phyloP scores from a whole-genome alignment of 2,888 invertebrate genomes.

The Cephus runcator region DNA sequence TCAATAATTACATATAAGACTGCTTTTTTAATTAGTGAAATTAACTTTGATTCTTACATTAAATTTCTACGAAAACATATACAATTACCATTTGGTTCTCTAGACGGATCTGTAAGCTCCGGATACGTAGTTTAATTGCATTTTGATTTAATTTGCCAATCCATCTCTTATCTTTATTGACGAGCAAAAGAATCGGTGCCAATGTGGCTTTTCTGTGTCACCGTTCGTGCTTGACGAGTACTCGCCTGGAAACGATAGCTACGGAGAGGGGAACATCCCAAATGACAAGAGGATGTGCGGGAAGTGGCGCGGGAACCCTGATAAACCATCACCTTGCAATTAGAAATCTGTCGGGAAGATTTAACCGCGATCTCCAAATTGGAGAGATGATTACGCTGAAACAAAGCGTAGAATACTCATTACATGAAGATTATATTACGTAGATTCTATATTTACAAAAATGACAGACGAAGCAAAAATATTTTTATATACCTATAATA shows the following conservation, averaged over 20 bases:
- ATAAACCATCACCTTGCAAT: conserved; percentile 29
- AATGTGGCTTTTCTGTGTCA: conserved; percentile 3
- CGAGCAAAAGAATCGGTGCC: not conserved
- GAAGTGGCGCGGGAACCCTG: conserved; percentile 61
- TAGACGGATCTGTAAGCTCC: not conserved
- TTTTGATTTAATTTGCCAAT: not conserved
- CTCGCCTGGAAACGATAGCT: conserved; percentile 4
- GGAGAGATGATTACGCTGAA: not conserved
- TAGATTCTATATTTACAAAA: not conserved
- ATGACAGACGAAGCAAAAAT: not conserved
- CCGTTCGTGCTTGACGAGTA: not conserved
- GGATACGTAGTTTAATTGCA: not conserved
- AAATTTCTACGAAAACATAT: not conserved
- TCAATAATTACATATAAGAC: not conserved
- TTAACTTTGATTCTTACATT: not conserved
- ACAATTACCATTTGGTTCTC: not conserved
- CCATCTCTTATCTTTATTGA: not conserved
- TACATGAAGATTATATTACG: not conserved
- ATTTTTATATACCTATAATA: not conserved
- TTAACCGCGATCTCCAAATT: not conserved
- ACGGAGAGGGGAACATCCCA: conserved; percentile 42
- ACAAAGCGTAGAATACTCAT: not conserved
- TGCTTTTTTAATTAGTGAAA: not conserved
- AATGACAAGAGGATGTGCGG: conserved; percentile 60
- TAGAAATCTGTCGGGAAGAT: conserved; percentile 1